A percentile compares a stretch with the other conserved stretches of the same genome.
These are phyloP conservation scores for Mesocentrotus franciscanus DNA, from an alignment of 53 echinoderm and acorn worm species.

Conservation along the genomic window DNA sequence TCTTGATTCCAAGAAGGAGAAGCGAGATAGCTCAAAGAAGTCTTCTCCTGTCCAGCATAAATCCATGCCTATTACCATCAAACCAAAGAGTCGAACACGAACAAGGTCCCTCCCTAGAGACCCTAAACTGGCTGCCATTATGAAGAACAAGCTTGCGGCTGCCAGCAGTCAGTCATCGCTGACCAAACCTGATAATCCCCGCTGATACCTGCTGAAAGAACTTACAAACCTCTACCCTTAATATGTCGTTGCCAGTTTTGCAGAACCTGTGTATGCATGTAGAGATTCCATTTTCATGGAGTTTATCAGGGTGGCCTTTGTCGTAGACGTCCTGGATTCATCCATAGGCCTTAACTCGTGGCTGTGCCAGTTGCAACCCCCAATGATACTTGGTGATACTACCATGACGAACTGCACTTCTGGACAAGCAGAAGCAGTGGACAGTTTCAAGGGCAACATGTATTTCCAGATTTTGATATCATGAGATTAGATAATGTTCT, in stretches of 20 bases:
- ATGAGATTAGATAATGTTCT: neutral
- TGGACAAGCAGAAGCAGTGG: neutral
- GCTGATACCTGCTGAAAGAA: constrained; percentile 40
- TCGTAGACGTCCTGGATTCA: neutral
- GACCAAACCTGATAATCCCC: constrained; percentile 29
- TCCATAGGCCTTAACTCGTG: neutral
- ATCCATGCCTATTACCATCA: constrained; percentile 83
- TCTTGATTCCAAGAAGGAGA: neutral
- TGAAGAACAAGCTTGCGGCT: constrained; percentile 64
- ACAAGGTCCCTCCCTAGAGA: constrained; percentile 60
- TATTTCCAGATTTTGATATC: neutral
- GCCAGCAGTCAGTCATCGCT: neutral
- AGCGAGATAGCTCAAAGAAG: neutral
- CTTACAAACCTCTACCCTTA: neutral
- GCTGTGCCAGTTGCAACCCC: neutral
- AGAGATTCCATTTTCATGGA: neutral
- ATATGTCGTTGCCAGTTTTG: neutral
- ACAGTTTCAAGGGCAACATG: neutral
- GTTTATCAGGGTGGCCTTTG: neutral
- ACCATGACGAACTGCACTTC: neutral
- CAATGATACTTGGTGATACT: neutral
- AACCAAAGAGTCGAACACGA: constrained; percentile 70
- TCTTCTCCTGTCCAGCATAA: constrained; percentile 68
- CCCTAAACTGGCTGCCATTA: constrained; percentile 63
- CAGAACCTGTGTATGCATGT: neutral